A percentile compares a stretch with the other conserved stretches of the same genome.
phyloP scores from a whole-genome alignment of 1,140 invertebrate species.

The Hylyphantes graminicola region DNA sequence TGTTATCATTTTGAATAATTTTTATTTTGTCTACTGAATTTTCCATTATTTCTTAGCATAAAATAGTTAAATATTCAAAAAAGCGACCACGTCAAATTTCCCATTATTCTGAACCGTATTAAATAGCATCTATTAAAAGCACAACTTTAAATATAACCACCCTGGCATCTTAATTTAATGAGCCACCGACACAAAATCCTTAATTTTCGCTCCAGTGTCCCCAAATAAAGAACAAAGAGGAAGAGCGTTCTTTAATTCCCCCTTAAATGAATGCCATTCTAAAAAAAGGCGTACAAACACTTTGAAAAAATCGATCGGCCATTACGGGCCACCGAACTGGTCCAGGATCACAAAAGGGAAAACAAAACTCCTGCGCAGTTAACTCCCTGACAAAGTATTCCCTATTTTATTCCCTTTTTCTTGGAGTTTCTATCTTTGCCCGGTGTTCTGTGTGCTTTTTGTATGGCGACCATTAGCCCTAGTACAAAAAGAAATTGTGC shows the following conservation, averaged over 20 bases:
- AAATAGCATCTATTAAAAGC: too few relatives aligned
- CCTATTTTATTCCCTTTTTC: conserved; percentile 3
- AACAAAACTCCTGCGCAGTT: conserved; percentile 15
- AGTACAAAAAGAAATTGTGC: conserved; percentile 16
- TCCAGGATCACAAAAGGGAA: conserved; percentile 14
- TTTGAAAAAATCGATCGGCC: neutral
- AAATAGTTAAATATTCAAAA: too few relatives aligned
- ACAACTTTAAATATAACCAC: too few relatives aligned
- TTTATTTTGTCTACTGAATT: too few relatives aligned
- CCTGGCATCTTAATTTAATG: too few relatives aligned
- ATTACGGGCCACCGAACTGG: neutral
- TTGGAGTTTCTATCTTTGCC: neutral
- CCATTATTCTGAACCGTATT: too few relatives aligned
- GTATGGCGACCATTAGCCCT: conserved; percentile 7
- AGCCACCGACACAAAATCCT: too few relatives aligned
- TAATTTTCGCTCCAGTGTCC: too few relatives aligned
- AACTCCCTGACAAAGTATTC: conserved; percentile 24
- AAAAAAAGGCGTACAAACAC: neutral
- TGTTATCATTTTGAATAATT: too few relatives aligned
- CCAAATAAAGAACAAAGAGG: too few relatives aligned
- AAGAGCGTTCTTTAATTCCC: neutral
- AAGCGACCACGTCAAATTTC: too few relatives aligned
- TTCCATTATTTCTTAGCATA: too few relatives aligned
- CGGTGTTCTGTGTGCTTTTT: neutral
- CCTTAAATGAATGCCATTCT: neutral